phyloP scores from a whole-genome alignment of 2,113 vertebrate genomes.

The Myodes glareolus region DNA sequence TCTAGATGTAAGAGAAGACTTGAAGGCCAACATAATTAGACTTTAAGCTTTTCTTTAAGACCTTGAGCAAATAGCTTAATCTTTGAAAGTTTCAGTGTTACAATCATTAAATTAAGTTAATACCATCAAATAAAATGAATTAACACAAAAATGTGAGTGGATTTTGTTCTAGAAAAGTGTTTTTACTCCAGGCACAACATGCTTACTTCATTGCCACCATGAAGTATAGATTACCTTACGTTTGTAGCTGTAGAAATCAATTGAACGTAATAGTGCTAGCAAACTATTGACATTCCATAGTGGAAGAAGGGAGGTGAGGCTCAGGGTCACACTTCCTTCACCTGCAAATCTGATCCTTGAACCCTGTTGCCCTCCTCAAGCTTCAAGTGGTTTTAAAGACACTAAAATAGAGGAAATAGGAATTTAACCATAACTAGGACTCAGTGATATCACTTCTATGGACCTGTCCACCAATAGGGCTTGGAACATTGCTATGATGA shows the following conservation, averaged over 20 bases:
- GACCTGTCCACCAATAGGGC: neutral
- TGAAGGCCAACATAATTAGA: neutral
- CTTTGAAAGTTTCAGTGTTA: neutral
- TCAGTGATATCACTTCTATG: neutral
- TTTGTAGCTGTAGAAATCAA: neutral
- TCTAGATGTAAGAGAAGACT: neutral
- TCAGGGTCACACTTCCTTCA: neutral
- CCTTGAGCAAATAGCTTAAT: neutral
- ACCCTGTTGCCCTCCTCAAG: neutral
- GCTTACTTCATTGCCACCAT: neutral
- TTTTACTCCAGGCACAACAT: neutral
- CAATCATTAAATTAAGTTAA: neutral
- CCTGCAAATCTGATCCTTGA: neutral
- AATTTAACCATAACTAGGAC: no score
- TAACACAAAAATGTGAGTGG: neutral
- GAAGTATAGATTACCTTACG: neutral
- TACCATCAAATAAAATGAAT: neutral
- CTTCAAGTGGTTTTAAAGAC: neutral
- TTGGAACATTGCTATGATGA: neutral
- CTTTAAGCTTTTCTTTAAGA: neutral
- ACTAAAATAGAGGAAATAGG: neutral
- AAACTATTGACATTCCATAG: neutral
- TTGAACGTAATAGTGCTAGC: neutral
- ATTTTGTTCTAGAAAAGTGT: neutral
- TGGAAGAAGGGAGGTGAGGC: neutral